phyloP scores from a whole-genome alignment of 2,797 vertebrate species.

The Lophius americanus region DNA sequence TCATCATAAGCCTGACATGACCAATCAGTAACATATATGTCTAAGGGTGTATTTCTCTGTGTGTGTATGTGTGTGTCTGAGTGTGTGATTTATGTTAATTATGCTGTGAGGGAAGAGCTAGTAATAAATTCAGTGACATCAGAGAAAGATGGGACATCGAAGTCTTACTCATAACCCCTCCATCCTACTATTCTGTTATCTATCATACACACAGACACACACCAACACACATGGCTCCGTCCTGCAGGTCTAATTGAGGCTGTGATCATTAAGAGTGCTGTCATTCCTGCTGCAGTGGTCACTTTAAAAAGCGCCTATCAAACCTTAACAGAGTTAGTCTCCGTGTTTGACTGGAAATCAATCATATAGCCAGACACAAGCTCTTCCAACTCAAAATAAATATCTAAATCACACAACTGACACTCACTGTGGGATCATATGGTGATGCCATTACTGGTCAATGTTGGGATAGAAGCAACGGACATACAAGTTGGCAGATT shows the following conservation, averaged over 20 bases:
- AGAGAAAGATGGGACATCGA: conserved; percentile 74
- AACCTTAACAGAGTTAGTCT: conserved; percentile 78
- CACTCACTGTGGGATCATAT: conserved; percentile 6
- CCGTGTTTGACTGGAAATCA: conserved; percentile 84
- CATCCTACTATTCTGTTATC: conserved; percentile 50
- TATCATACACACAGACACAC: conserved; percentile 28
- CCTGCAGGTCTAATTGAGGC: conserved; percentile 79
- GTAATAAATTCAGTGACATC: conserved; percentile 81
- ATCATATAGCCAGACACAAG: conserved; percentile 64
- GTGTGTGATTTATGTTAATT: conserved; percentile 71
- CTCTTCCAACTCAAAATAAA: conserved; percentile 41
- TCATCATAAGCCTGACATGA: conserved; percentile 53
- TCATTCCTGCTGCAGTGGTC: conserved; percentile 70
- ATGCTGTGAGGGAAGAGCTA: conserved; percentile 62
- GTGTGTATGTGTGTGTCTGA: conserved; percentile 9
- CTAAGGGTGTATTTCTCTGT: conserved; percentile 11
- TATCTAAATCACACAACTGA: conserved; percentile 39
- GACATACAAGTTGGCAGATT: conserved; percentile 35
- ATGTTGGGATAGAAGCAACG: conserved; percentile 7
- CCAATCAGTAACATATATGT: conserved; percentile 49
- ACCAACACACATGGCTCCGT: conserved; percentile 16
- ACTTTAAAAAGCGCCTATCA: conserved; percentile 74
- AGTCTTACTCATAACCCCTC: conserved; percentile 71
- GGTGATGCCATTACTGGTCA: conserved; percentile 13
- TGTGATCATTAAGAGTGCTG: conserved; percentile 55